phyloP scores from a whole-genome alignment of 2,113 vertebrate species.

The Clarias magur region DNA sequence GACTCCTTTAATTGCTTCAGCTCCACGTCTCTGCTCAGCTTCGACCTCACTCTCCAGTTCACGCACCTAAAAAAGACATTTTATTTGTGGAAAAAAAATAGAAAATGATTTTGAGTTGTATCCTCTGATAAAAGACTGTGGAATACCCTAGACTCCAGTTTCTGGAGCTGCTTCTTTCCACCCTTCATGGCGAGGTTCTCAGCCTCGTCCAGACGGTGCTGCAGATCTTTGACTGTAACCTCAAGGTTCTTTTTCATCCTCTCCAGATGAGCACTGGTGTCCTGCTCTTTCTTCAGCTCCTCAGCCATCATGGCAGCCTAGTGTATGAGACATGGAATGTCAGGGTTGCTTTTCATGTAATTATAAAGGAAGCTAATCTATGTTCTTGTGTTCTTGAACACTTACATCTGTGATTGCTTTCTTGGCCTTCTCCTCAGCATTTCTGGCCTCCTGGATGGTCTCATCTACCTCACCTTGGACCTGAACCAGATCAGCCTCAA shows the following conservation, averaged over 20 bases:
- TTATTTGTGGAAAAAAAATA: background rate
- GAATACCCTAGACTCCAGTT: conserved; percentile 78
- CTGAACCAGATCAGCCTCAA: conserved; percentile 44
- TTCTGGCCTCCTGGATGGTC: conserved; percentile 43
- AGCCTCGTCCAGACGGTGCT: conserved; percentile 77
- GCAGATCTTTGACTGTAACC: conserved; percentile 79
- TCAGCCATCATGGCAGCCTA: conserved; percentile 83
- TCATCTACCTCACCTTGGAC: conserved; percentile 45
- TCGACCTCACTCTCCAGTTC: too few species aligned
- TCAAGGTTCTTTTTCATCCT: conserved; percentile 80
- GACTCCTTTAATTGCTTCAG: too few species aligned
- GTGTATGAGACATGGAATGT: background rate
- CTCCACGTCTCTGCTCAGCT: too few species aligned
- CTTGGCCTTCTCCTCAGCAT: conserved; percentile 49
- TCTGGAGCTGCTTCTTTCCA: conserved; percentile 85
- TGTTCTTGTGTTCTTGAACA: background rate
- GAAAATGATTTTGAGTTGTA: background rate
- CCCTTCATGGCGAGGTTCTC: conserved; percentile 63
- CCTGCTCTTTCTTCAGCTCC: conserved; percentile 88
- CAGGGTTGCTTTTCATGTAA: background rate
- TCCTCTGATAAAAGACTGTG: background rate
- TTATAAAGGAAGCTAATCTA: background rate
- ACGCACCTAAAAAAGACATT: conserved; percentile 59
- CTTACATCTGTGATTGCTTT: conserved; percentile 47
- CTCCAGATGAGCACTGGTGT: conserved; percentile 87